Evolutionary conservation across 2,797 vertebrate species (phyloP), one percentile per base, ranked within the genome.

Genomic region (Yasuhikotakia modesta): DNA sequence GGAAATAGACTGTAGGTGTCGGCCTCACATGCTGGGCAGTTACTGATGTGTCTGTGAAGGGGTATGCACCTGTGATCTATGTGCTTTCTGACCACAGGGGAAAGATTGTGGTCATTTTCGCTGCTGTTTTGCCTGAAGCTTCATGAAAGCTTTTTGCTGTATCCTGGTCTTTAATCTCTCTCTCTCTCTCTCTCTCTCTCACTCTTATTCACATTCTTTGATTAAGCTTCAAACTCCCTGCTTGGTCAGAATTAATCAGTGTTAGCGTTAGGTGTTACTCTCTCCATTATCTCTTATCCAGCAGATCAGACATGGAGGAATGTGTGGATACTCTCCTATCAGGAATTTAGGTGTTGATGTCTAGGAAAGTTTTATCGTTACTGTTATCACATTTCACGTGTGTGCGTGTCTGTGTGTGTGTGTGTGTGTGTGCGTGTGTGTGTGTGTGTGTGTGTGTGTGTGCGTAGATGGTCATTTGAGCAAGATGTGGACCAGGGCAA

Each of bases 401-500:
- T 87, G 39, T 90, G 87, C 45, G 89, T 92, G n/a, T n/a, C n/a
- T n/a, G n/a, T n/a, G n/a, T n/a, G n/a, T n/a, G n/a, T n/a, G n/a
- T n/a, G n/a, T n/a, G n/a, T n/a, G n/a, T n/a, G n/a, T n/a, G n/a
- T 35, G 69, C 72, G 70, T 68, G 78, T 72, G 53, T 61, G 57
- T 61, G 55, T 61, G 22, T 48, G 32, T 93, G 88, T 95, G 91
- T 95, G 84, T 95, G 91, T 93, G 92, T 67, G 64, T 87, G 39
- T 90, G 87, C 45, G 89, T 92, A 99, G 97, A 94, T 92, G 94
- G 86, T 87, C 92, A 90, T 98, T 98, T 91, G 97, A 99, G 90
- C 98, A 99, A 92, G 98, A 99, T 91, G 87, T 98, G 90, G 96
- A 98, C 88, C 95, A 92, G 85, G 97, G 96, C 89, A 97, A 96